Conservation (phyloP, 2,797 vertebrate genomes). For the Rousettus madagascariensis region DNA sequence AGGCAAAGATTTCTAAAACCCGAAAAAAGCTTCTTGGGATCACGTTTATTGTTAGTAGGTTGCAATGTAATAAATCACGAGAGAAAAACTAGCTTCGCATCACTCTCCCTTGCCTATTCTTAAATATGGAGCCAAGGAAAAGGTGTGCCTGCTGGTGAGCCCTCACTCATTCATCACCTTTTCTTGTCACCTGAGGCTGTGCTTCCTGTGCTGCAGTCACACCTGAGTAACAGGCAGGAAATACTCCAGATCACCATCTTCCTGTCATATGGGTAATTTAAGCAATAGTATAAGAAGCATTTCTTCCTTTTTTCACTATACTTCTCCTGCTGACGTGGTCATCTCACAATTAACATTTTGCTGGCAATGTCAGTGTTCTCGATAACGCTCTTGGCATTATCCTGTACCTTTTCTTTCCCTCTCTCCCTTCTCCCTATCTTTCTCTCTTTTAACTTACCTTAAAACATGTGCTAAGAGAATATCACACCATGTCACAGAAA, state of each 20-base stretch:
- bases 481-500: neutral
- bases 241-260: conserved; percentile 41
- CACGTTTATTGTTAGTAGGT: neutral
- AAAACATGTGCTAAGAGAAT: neutral
- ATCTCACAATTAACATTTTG: neutral
- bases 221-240: conserved; percentile 57
- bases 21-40: neutral
- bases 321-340: conserved; percentile 17
- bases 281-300: conserved; percentile 23
- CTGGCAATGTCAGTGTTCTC: neutral
- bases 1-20: neutral
- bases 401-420: neutral
- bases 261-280: conserved; percentile 37
- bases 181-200: conserved; percentile 63
- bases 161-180: conserved; percentile 45
- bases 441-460: neutral
- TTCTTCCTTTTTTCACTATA: conserved; percentile 46
- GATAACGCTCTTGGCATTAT: neutral
- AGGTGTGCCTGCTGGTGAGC: conserved; percentile 48
- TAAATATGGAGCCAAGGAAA: neutral
- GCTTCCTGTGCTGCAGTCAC: conserved; percentile 49
- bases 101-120: neutral
- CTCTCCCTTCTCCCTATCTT: neutral
- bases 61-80: conserved; percentile 34
- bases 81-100: neutral